These are phyloP conservation scores for Lophotis ruficrista DNA, from an alignment of 2,113 vertebrate genomes.

Conservation along the genomic window DNA sequence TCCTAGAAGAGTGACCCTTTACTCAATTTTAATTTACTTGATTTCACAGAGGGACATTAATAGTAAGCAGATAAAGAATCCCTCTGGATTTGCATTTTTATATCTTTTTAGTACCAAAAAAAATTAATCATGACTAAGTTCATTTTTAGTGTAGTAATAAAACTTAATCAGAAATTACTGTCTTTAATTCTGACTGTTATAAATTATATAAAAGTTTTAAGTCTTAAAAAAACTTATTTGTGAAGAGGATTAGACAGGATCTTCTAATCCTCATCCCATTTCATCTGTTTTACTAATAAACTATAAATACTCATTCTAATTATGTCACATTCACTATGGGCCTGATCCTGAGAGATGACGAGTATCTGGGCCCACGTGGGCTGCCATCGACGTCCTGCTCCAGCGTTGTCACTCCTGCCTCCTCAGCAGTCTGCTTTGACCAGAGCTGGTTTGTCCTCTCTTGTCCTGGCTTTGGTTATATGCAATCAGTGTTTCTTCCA, in stretches of 20 bases:
- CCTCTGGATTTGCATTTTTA: conserved; percentile 38
- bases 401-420: neutral
- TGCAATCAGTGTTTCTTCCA: neutral
- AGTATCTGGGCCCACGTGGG: neutral
- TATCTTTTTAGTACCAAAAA: neutral
- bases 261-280: conserved; percentile 13
- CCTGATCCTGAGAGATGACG: neutral
- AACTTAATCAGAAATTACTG: conserved; percentile 11
- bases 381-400: rapidly evolving
- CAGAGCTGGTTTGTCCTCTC: neutral
- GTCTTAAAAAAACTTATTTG: neutral
- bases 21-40: neutral
- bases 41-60: conserved; percentile 1
- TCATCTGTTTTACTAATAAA: conserved; percentile 14
- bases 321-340: neutral
- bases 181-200: neutral
- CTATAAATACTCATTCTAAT: neutral
- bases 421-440: neutral
- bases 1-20: neutral
- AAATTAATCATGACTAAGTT: neutral
- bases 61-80: neutral
- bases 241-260: neutral
- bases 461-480: neutral
- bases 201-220: neutral
- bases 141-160: neutral